Percentiles rank a stretch among this genome's conserved stretches.
These are phyloP conservation scores for Thysanoteuthis rhombus DNA, from an alignment of 2,888 invertebrate genomes.

Conservation along the genomic window DNA sequence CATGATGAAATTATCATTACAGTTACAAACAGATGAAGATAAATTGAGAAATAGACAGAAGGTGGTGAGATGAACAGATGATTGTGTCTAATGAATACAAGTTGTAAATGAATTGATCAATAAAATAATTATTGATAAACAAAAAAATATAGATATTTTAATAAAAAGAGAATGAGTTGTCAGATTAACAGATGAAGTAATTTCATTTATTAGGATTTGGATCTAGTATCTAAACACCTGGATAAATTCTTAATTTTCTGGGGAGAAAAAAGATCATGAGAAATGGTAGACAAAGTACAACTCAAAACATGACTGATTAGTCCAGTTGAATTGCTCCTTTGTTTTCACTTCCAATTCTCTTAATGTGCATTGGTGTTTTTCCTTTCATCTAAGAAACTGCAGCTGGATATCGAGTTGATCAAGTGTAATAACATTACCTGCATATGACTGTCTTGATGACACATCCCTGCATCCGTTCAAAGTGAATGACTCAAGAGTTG, in stretches of 20 bases:
- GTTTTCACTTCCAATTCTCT: neutral
- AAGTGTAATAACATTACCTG: neutral
- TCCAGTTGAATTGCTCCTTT: neutral
- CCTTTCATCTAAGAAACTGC: neutral
- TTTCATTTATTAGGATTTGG: no score
- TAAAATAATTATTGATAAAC: neutral
- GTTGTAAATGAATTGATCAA: neutral
- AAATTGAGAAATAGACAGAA: neutral
- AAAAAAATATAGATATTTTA: neutral
- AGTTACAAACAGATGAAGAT: no score
- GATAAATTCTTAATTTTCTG: no score
- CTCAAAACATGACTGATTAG: no score
- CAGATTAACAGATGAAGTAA: no score
- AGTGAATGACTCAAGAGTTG: neutral
- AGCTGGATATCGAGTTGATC: neutral
- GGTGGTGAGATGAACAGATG: neutral
- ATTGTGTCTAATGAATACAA: neutral
- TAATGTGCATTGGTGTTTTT: neutral
- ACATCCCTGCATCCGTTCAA: neutral
- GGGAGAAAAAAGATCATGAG: no score
- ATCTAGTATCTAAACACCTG: no score
- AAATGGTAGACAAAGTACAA: no score
- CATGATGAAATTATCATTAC: no score
- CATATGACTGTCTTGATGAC: slow-evolving; percentile 12
- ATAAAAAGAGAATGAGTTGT: no score